Evolutionary conservation across 2,113 vertebrate species (phyloP).

Genomic region (Leptosomus discolor): DNA sequence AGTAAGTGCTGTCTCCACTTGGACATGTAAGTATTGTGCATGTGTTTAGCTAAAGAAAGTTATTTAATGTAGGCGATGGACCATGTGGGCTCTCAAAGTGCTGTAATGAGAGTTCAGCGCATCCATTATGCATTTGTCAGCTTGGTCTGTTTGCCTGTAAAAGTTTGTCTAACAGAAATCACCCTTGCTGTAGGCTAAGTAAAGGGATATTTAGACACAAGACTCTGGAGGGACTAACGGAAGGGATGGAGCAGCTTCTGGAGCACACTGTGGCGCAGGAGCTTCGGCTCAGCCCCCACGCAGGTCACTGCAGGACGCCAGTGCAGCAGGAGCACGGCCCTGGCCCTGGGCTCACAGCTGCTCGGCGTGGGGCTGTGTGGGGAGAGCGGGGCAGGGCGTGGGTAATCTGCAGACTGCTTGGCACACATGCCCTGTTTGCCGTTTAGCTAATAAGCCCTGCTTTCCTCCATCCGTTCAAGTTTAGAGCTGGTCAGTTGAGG

Average conservation of each 20-base stretch:
- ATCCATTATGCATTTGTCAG: slow-evolving; percentile 34
- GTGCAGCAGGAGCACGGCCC: fast-evolving
- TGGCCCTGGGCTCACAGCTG: neutral
- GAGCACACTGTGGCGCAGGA: fast-evolving
- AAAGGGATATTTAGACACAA: neutral
- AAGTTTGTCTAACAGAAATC: neutral
- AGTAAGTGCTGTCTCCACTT: slow-evolving; percentile 11
- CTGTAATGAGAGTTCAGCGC: neutral
- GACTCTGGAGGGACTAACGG: fast-evolving
- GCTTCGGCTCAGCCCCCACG: neutral
- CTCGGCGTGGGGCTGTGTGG: neutral
- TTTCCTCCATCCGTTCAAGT: neutral
- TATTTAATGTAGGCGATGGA: slow-evolving; percentile 29
- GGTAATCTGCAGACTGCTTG: neutral
- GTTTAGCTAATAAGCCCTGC: neutral
- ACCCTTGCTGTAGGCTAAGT: neutral
- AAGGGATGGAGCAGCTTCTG: neutral
- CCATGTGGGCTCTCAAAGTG: neutral
- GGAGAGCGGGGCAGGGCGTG: fast-evolving
- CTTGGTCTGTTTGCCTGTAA: slow-evolving; percentile 31
- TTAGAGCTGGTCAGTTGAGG: neutral
- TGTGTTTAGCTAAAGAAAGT: slow-evolving; percentile 44
- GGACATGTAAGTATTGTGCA: neutral
- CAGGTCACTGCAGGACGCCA: neutral
- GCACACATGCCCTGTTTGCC: fast-evolving